Evolutionary conservation across 2,797 vertebrate species (phyloP), one percentile per base, ranked within the genome.

Genomic region (Pseudochaenichthys georgianus): DNA sequence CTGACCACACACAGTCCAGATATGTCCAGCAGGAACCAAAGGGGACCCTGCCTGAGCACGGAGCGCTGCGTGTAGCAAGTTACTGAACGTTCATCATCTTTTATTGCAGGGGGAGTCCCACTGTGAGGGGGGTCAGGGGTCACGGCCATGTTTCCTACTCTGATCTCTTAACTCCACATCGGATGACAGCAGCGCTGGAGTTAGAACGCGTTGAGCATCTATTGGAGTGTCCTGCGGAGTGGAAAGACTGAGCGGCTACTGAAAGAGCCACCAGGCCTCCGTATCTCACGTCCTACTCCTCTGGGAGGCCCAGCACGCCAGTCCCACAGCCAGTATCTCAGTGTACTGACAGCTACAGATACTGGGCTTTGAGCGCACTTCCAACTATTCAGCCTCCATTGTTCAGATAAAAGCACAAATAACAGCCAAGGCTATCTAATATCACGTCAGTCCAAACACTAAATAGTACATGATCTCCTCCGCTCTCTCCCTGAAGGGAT

Each of bases 1-100:
- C 91, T 90, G 86, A 89, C 92, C 86, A 34, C 84, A 15, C 64
- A 63, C 55, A 70, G 79, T 82, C 88, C 88, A 91, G 90, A 85
- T 90, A 89, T 85, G 87, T 81, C 79, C 63, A 86, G 84, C 57
- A 50, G 70, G 81, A 65, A 63, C 47, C 73, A 65, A 53, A 41
- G 78, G 73, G 89, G 75, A 84, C 71, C 67, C 64, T 57, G 74
- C 82, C 87, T 80, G 73, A 83, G 73, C 75, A 54, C 83, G 3
- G 8, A 86, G 80, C 16, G 38, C 75, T 82, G 86, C 15, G 86
- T 80, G 69, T 63, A 84, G 82, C 84, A 89, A 84, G 88, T 89
- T 70, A 59, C 86, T 87, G 88, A 87, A 77, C 51, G 13, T 86
- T 85, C 81, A 87, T 92, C 83, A 85, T 80, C 80, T 83, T 89